Percentiles rank a stretch among this genome's conserved stretches.
phyloP scores from a whole-genome alignment of 2,888 invertebrate species.

The Salticus scenicus region DNA sequence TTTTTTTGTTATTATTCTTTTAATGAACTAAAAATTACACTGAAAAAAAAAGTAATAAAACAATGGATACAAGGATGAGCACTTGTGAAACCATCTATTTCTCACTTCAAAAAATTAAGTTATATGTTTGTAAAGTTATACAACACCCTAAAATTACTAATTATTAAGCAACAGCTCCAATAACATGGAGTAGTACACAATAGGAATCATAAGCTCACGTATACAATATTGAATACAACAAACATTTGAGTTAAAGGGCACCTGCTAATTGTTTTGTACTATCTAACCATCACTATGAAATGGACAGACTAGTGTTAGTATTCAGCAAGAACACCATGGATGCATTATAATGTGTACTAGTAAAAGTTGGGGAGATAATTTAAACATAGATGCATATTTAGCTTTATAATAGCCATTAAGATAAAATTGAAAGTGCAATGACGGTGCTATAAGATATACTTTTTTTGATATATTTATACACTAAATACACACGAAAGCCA shows the following conservation, averaged over 20 bases:
- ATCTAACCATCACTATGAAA: slow-evolving; percentile 70
- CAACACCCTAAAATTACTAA: slow-evolving; percentile 63
- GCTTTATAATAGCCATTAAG: slow-evolving; percentile 21
- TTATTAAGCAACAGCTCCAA: slow-evolving; percentile 61
- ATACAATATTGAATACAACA: slow-evolving; percentile 66
- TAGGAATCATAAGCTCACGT: slow-evolving; percentile 70
- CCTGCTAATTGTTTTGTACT: slow-evolving; percentile 70
- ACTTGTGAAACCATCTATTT: slow-evolving; percentile 52
- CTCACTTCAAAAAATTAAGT: slow-evolving; percentile 34
- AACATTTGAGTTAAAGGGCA: slow-evolving; percentile 70
- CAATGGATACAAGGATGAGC: slow-evolving; percentile 57
- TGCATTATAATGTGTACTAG: slow-evolving; percentile 58
- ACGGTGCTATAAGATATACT: slow-evolving; percentile 39
- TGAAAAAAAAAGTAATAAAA: background rate
- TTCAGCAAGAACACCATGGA: slow-evolving; percentile 65
- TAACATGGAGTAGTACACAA: slow-evolving; percentile 63
- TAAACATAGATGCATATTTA: slow-evolving; percentile 41
- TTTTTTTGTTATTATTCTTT: no score
- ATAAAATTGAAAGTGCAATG: slow-evolving; percentile 47
- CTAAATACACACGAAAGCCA: slow-evolving; percentile 28
- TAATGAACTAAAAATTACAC: background rate
- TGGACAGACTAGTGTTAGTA: slow-evolving; percentile 70
- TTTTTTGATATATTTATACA: slow-evolving; percentile 48
- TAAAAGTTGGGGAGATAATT: slow-evolving; percentile 65
- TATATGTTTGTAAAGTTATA: slow-evolving; percentile 64